These are phyloP conservation scores for Portevinia maculata DNA, from an alignment of 2,888 invertebrate genomes.

Conservation along the genomic window DNA sequence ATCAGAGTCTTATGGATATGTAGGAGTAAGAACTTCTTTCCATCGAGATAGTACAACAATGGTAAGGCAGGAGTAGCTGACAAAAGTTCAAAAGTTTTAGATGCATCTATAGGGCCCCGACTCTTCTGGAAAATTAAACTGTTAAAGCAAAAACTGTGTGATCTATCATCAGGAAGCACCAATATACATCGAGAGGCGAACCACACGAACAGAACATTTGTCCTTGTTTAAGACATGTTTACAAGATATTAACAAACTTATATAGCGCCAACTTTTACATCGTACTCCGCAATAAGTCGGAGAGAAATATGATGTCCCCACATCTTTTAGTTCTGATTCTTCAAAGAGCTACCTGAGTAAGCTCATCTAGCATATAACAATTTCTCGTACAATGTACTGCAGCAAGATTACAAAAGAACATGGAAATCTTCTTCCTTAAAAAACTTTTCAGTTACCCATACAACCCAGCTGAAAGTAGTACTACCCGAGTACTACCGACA, in stretches of 20 bases:
- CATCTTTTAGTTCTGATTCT: neutral
- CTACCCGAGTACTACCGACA: too few species aligned
- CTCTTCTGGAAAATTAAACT: slow-evolving; percentile 14
- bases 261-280: slow-evolving; percentile 44
- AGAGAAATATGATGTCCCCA: neutral
- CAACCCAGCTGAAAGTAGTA: too few species aligned
- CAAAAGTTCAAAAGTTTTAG: slow-evolving; percentile 8
- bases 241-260: slow-evolving; percentile 69
- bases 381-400: too few species aligned
- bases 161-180: slow-evolving; percentile 24
- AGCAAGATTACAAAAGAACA: slow-evolving; percentile 35
- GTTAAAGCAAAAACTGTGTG: slow-evolving; percentile 36
- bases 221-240: slow-evolving; percentile 50
- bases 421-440: slow-evolving; percentile 23
- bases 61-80: slow-evolving; percentile 3
- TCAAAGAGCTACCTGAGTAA: neutral
- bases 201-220: slow-evolving; percentile 26
- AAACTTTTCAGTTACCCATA: slow-evolving; percentile 63
- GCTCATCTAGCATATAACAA: neutral
- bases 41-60: slow-evolving; percentile 15
- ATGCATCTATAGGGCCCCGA: neutral
- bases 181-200: neutral
- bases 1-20: too few species aligned
- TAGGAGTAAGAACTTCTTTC: neutral
- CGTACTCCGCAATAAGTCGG: slow-evolving; percentile 1